phyloP scores from a whole-genome alignment of 1,140 invertebrate genomes.

The Drosophila nigromelanica region DNA sequence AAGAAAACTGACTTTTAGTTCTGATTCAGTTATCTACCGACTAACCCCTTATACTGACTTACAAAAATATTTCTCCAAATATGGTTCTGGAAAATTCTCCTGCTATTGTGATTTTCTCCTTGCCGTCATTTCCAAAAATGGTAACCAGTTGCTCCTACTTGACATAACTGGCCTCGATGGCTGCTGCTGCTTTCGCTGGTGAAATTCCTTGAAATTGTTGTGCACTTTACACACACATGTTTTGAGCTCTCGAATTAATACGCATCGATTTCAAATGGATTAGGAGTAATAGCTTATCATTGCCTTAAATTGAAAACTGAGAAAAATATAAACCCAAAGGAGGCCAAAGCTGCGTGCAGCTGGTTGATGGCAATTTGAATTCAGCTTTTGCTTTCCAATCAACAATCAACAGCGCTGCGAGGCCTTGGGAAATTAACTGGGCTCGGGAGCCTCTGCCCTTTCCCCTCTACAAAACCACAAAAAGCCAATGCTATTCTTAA shows the following conservation, averaged over 20 bases:
- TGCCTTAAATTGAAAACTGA: slow-evolving; percentile 42
- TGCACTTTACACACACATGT: neutral
- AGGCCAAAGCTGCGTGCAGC: slow-evolving; percentile 33
- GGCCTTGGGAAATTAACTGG: slow-evolving; percentile 51
- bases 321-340: slow-evolving; percentile 11
- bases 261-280: slow-evolving; percentile 18
- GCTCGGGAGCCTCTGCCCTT: neutral
- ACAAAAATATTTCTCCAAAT: too few species aligned
- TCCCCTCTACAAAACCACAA: neutral
- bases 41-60: too few species aligned
- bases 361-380: slow-evolving; percentile 27
- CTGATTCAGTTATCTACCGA: too few species aligned
- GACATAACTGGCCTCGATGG: neutral
- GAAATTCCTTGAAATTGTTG: neutral
- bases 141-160: slow-evolving; percentile 3
- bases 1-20: too few species aligned
- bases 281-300: slow-evolving; percentile 28
- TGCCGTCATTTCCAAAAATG: too few species aligned
- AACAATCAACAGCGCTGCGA: slow-evolving; percentile 25
- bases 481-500: slow-evolving; percentile 53
- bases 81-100: too few species aligned
- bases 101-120: too few species aligned
- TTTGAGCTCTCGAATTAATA: neutral
- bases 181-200: neutral
- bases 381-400: slow-evolving; percentile 26